Percentiles rank a stretch among this genome's conserved stretches.
Evolutionary conservation across 2,797 vertebrate species (phyloP).

Genomic region (Sciaenops ocellatus): DNA sequence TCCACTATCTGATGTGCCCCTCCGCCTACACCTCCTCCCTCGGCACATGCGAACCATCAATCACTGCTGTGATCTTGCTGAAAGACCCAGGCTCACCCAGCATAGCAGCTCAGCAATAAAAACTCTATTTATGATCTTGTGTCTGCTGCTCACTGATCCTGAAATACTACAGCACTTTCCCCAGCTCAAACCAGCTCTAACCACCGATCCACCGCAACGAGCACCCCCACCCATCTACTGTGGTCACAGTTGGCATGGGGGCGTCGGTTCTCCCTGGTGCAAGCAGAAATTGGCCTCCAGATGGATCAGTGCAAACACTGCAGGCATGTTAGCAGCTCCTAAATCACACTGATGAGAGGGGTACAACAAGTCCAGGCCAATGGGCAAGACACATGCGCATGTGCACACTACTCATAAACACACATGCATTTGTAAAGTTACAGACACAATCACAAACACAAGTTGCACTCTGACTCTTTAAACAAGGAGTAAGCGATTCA

Average conservation of each 20-base stretch:
- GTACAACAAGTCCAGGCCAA: conserved; percentile 7
- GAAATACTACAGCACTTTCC: conserved; percentile 71
- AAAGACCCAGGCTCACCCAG: conserved; percentile 65
- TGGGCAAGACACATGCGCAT: background rate
- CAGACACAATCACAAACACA: background rate
- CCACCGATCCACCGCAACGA: conserved; percentile 52
- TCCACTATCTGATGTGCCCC: conserved; percentile 42
- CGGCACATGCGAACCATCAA: conserved; percentile 64
- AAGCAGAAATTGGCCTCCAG: conserved; percentile 49
- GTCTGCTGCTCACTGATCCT: conserved; percentile 59
- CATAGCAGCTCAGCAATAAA: conserved; percentile 71
- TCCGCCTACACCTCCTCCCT: conserved; percentile 24
- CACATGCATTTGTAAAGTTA: background rate
- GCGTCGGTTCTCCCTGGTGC: conserved; percentile 1
- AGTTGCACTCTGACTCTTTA: conserved; percentile 24
- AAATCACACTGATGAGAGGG: conserved; percentile 61
- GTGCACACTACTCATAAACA: background rate
- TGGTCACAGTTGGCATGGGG: conserved; percentile 30
- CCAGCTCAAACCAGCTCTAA: conserved; percentile 60
- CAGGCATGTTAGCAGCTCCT: conserved; percentile 58
- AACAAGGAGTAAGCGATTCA: conserved; percentile 28
- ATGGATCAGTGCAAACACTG: conserved; percentile 33
- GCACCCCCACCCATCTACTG: conserved; percentile 49
- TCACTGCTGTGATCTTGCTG: conserved; percentile 71
- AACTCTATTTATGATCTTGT: conserved; percentile 68